Percentiles rank a stretch among this genome's conserved stretches.
phyloP scores from a whole-genome alignment of 2,888 invertebrate genomes.

The Chrysotoxum bicinctum region DNA sequence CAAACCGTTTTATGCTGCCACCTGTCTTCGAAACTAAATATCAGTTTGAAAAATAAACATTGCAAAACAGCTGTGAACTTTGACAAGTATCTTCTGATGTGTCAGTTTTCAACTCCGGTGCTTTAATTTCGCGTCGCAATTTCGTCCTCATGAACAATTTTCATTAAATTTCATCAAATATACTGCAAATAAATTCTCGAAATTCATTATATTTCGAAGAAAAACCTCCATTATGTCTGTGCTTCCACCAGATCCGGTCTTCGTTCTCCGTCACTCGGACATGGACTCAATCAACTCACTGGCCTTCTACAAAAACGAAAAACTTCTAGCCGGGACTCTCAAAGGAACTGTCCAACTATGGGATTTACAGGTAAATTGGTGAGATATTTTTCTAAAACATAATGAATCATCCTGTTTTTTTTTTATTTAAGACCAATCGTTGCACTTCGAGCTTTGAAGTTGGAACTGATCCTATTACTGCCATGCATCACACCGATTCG shows the following conservation, averaged over 20 bases:
- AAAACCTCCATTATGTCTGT: slow-evolving; percentile 84
- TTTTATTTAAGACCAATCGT: slow-evolving; percentile 86
- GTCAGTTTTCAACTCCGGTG: slow-evolving; percentile 62
- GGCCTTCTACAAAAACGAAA: slow-evolving; percentile 86
- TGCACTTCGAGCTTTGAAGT: slow-evolving; percentile 86
- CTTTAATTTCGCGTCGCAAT: slow-evolving; percentile 57
- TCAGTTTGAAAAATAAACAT: not conserved
- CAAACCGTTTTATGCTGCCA: not conserved
- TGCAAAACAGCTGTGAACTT: slow-evolving; percentile 43
- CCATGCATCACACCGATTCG: slow-evolving; percentile 83
- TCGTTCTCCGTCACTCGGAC: slow-evolving; percentile 86
- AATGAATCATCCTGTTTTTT: not conserved
- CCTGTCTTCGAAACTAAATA: not conserved
- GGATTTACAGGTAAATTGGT: slow-evolving; percentile 87
- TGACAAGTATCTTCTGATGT: slow-evolving; percentile 19
- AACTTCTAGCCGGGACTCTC: slow-evolving; percentile 88
- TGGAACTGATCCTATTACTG: slow-evolving; percentile 83
- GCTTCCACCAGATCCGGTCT: slow-evolving; percentile 88
- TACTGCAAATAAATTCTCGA: slow-evolving; percentile 8
- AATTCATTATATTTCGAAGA: slow-evolving; percentile 20
- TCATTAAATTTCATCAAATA: slow-evolving; percentile 26
- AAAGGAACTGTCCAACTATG: slow-evolving; percentile 89
- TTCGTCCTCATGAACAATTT: slow-evolving; percentile 33
- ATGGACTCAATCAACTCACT: slow-evolving; percentile 89
- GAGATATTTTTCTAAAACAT: not conserved